Evolutionary conservation across 2,113 vertebrate species (phyloP), one percentile per base, ranked within the genome.

Genomic region (Tachysurus vachellii): DNA sequence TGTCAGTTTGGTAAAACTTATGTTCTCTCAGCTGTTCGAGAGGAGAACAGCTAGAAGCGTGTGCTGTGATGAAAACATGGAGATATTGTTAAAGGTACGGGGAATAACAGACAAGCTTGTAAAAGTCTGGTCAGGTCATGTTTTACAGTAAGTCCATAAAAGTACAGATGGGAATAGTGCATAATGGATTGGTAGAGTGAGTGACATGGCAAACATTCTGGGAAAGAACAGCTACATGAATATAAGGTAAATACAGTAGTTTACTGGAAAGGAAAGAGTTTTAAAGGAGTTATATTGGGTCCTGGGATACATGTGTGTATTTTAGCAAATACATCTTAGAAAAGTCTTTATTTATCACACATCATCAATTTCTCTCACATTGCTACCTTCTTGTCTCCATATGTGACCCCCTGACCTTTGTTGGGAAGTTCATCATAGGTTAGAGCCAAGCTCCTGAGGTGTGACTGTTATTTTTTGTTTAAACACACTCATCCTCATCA

Each of bases 341-440:
- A 61, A 87, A 2, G 23, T 80, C 53, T 73, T 50, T n/a, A 83
- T 77, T 88, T 85, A 88, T 57, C 44, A 61, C 54, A 86, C 84
- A 82, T 42, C 82, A 59, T 31, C 21, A 44, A 54, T 83, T 80
- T 61, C 19, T 36, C 64, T 70, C n/a, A 13, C 85, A 68, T 82
- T 90, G 88, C 91, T 89, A 89, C 88, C 80, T 80, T 85, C 89
- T 92, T 91, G 89, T 91, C 91, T 89, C 91, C 70, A 86, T 88
- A 87, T 91, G 88, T 73, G 57, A 87, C 70, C 84, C 84, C 36
- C 81, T 91, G 89, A 90, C 77, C 91, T 86, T 17, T 28, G 31
- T 84, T 80, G 77, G 84, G 88, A 91, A 87, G 88, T 91, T 92
- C 71, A 62, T 64, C 70, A 76, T 59, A 89, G 90, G 89, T 91